Evolutionary conservation across 2,113 vertebrate species (phyloP).

Genomic region (Todiramphus saurophagus): DNA sequence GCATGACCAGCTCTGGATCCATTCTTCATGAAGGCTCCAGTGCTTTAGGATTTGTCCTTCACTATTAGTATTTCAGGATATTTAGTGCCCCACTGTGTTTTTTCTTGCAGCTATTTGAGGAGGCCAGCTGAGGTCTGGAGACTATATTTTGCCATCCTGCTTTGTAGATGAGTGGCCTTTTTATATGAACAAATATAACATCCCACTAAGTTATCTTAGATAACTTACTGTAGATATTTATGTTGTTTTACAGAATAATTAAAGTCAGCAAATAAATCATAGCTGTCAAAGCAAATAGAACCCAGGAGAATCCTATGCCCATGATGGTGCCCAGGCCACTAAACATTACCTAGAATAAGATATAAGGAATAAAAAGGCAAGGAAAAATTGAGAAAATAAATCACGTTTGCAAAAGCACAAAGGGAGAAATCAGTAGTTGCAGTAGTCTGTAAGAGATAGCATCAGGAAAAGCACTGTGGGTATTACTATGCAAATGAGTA

Average conservation of each 20-base stretch:
- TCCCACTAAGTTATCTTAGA: not conserved
- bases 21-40: not conserved
- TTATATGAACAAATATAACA: not conserved
- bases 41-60: not conserved
- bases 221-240: not conserved
- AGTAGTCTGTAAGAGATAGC: not conserved
- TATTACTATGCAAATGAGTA: not conserved
- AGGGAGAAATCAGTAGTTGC: not conserved
- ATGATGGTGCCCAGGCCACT: not conserved
- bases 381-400: not conserved
- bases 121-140: fast-evolving
- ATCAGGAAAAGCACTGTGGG: not conserved
- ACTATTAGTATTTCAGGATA: not conserved
- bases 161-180: not conserved
- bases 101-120: not conserved
- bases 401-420: not conserved
- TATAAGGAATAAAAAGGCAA: not conserved
- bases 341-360: not conserved
- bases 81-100: not conserved
- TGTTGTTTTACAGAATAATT: not conserved
- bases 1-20: not conserved
- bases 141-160: not conserved
- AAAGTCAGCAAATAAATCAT: not conserved
- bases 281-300: not conserved
- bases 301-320: not conserved